A percentile compares a stretch with the other conserved stretches of the same genome.
phyloP scores from a whole-genome alignment of 37 sponge, comb jelly and placozoan species.

The Tethya wilhelma region DNA sequence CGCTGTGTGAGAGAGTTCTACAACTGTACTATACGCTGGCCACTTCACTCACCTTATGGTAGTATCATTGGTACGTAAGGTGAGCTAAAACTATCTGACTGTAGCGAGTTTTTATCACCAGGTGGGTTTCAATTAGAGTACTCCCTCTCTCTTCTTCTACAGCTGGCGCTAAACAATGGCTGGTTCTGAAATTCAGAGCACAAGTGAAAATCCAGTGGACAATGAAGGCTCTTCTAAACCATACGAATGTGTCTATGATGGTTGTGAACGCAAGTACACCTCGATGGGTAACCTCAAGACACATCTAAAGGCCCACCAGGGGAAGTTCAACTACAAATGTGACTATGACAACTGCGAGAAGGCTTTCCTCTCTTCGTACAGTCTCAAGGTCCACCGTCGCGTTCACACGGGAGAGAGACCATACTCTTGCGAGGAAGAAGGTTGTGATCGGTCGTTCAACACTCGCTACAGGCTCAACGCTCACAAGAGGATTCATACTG shows the following conservation, averaged over 20 bases:
- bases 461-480: constrained; percentile 84
- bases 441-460: constrained; percentile 79
- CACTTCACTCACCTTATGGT: too few species aligned
- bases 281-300: constrained; percentile 73
- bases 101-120: too few species aligned
- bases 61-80: too few species aligned
- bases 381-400: constrained; percentile 77
- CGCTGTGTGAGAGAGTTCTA: too few species aligned
- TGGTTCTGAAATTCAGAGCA: too few species aligned
- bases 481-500: constrained; percentile 82
- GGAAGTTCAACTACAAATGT: constrained; percentile 76
- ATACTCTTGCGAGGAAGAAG: constrained; percentile 66
- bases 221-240: too few species aligned
- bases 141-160: too few species aligned
- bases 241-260: constrained; percentile 78
- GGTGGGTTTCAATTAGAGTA: too few species aligned
- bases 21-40: too few species aligned
- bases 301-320: constrained; percentile 80
- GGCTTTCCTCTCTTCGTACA: constrained; percentile 85
- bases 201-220: too few species aligned
- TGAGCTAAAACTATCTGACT: too few species aligned
- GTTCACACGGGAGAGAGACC: constrained; percentile 89
- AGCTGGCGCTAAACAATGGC: too few species aligned
- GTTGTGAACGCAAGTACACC: constrained; percentile 77
- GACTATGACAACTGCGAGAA: constrained; percentile 72